phyloP scores from a whole-genome alignment of 2,113 vertebrate species.

The Vombatus ursinus region DNA sequence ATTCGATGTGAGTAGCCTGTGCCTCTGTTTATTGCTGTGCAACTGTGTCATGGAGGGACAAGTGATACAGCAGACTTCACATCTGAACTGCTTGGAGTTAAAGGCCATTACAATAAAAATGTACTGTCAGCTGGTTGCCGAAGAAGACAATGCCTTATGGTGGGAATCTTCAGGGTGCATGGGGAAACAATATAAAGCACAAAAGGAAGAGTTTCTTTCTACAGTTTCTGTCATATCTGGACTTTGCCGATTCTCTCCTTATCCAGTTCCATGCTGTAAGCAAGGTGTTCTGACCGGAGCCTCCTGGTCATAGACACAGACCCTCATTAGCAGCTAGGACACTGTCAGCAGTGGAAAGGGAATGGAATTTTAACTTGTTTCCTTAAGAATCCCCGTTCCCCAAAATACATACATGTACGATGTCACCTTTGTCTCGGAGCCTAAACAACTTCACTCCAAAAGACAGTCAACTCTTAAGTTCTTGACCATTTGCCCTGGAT shows the following conservation, averaged over 20 bases:
- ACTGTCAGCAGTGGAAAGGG: not conserved
- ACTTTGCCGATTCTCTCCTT: not conserved
- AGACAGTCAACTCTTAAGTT: not conserved
- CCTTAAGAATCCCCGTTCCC: not conserved
- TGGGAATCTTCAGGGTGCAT: not conserved
- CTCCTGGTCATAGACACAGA: not conserved
- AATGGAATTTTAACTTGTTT: too few relatives aligned
- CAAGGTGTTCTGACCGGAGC: not conserved
- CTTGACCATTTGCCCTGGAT: not conserved
- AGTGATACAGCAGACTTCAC: not conserved
- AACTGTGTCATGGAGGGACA: not conserved
- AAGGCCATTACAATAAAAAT: not conserved
- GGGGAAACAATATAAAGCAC: not conserved
- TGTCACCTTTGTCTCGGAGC: not conserved
- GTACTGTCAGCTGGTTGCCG: not conserved
- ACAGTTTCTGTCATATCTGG: not conserved
- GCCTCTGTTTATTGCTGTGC: not conserved
- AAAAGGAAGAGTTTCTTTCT: not conserved
- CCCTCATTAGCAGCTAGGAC: not conserved
- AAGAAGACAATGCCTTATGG: not conserved
- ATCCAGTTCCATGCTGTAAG: not conserved
- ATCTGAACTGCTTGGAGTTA: not conserved
- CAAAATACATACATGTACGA: not conserved
- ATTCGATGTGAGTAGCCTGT: not conserved
- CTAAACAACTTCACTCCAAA: not conserved